Evolutionary conservation across 2,797 vertebrate genomes (phyloP), one percentile per base, ranked within the genome.

Genomic region (Mormyrops attenuatus): DNA sequence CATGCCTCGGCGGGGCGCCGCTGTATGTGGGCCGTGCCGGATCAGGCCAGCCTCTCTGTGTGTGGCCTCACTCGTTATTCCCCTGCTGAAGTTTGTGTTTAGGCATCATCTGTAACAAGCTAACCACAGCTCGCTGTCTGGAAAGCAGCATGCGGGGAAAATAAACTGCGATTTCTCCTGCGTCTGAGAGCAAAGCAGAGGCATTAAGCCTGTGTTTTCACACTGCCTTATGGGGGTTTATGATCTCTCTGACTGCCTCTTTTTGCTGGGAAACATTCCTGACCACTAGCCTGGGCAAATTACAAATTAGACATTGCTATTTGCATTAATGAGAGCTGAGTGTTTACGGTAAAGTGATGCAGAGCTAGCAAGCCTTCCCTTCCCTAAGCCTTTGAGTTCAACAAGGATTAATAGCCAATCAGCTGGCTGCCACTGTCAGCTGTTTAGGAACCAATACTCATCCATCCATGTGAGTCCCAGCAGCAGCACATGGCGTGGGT

Each of bases 61-160:
- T 96, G 95, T 96, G 96, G 92, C 94, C 94, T 94, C 92, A 94
- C 95, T 96, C 94, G 95, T 95, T 92, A 93, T 92, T 94, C 94
- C 92, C 69, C 80, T 88, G 85, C 90, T 38, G 92, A 92, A 94
- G 85, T 89, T 77, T 93, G 93, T 96, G 95, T 96, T 96, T 96
- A 94, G 94, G 94, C 94, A 94, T 93, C 91, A 90, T 94, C 93
- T 89, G 92, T 93, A 94, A 94, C 94, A 94, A 94, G 93, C 93
- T 91, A 92, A 95, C 95, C 93, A 49, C 94, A 94, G 92, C 88
- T 87, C 90, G 93, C 93, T 91, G 90, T 94, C 93, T 91, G 90
- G 90, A 90, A 91, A 90, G 90, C 85, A 89, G 90, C 91, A 90
- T 88, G 91, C 73, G 91, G 85, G 22, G 91, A 91, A 88, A 87